Percentiles rank a stretch among this genome's conserved stretches.
Evolutionary conservation across 2,797 vertebrate species (phyloP).

Genomic region (Chloroceryle inda): DNA sequence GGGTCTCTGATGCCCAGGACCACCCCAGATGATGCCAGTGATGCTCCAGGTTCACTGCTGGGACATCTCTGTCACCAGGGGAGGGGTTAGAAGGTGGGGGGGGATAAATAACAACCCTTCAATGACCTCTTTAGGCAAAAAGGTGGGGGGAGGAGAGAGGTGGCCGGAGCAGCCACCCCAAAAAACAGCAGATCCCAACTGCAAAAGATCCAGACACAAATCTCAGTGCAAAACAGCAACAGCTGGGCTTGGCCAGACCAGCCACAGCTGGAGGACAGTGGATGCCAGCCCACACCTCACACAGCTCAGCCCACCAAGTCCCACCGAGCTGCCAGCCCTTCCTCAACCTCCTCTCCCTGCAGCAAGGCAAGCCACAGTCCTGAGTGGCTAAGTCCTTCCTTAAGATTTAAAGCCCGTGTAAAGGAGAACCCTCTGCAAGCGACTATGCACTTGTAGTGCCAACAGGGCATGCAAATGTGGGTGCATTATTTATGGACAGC

Average conservation of each 20-base stretch:
- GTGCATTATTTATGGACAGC: background rate
- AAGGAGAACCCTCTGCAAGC: background rate
- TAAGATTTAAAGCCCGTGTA: accelerated
- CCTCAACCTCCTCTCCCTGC: background rate
- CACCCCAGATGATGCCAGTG: too few relatives aligned
- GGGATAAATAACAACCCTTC: background rate
- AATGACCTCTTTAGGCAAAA: background rate
- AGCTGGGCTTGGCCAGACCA: accelerated
- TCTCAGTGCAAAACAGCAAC: too few relatives aligned
- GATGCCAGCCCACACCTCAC: background rate
- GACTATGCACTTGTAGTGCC: accelerated
- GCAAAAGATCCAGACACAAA: background rate
- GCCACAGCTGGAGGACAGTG: accelerated
- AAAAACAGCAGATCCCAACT: background rate
- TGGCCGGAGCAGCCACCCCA: too few relatives aligned
- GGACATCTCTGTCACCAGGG: background rate
- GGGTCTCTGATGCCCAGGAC: background rate
- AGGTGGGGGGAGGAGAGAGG: background rate
- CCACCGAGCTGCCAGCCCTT: background rate
- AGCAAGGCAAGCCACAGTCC: accelerated
- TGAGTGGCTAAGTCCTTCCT: background rate
- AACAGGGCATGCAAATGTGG: background rate
- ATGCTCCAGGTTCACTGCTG: background rate
- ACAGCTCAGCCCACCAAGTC: background rate
- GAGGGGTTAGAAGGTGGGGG: background rate